Evolutionary conservation across 2,888 invertebrate species (phyloP), one percentile per base, ranked within the genome.

Genomic region (Stegana nigrithorax): DNA sequence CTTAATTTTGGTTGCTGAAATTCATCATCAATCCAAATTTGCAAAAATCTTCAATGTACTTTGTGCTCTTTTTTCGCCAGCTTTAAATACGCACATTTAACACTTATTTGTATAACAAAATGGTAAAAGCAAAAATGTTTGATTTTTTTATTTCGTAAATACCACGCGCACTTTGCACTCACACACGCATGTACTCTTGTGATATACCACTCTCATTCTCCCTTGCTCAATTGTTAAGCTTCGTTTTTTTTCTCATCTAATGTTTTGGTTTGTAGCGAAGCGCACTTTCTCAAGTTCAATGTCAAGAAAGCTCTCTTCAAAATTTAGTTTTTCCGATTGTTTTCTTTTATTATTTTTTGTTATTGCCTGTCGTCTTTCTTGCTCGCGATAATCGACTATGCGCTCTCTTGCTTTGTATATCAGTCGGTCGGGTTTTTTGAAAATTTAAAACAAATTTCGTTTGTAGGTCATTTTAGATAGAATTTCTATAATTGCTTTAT

Each of bases 241-340:
- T 29, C 59, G 51, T 21, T n/a, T 14, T 44, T 26, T 53, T 53
- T n/a, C 29, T 53, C 10, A 23, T 51, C 29, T 60, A 29, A 42
- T 59, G 10, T 61, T 44, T 59, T 10, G 62, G 19, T 32, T 25
- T 55, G 26, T 47, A 32, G 50, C 29, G 45, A 59, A 64, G 44
- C n/a, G n/a, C n/a, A n/a, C 62, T 62, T 56, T 60, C 63, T 69
- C 78, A 78, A 78, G 78, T 78, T 78, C 78, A 78, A 78, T 79
- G 78, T 77, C 78, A 77, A 69, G 58, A 71, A 71, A 71, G 71
- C 73, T 73, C 51, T 62, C 23, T 55, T 58, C 21, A 36, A 21
- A 39, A 39, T n/a, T 53, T 17, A 21, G 36, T 56, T 36, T 39
- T 25, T 7, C 45, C 45, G 23, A 14, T 39, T 44, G 27, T 14